A percentile compares a stretch with the other conserved stretches of the same genome.
Conservation (phyloP, 2,888 invertebrate species). For the Desoria tigrina region DNA sequence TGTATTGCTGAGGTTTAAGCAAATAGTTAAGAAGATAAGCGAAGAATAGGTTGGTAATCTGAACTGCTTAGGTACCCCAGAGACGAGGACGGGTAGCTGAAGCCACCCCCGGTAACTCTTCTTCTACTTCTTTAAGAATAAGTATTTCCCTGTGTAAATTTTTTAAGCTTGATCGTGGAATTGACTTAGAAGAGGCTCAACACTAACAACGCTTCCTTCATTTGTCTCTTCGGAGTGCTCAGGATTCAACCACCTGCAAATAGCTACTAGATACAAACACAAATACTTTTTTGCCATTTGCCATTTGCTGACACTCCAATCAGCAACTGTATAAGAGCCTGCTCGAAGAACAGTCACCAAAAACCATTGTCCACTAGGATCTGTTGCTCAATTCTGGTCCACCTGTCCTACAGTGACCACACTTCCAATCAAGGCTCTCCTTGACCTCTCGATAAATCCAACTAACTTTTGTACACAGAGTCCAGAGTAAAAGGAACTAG, state of each 20-base stretch:
- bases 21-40: not conserved
- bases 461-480: too few relatives aligned
- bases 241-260: slow-evolving; percentile 6
- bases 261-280: slow-evolving; percentile 4
- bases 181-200: slow-evolving; percentile 10
- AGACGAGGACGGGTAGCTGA: slow-evolving; percentile 1
- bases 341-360: slow-evolving; percentile 7
- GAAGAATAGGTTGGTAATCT: not conserved
- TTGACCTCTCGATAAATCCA: not conserved
- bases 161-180: slow-evolving; percentile 11
- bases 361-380: slow-evolving; percentile 23
- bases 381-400: slow-evolving; percentile 20
- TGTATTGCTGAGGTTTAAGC: not conserved
- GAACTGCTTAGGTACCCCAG: not conserved
- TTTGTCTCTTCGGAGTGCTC: slow-evolving; percentile 19
- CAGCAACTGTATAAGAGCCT: not conserved
- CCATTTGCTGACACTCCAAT: not conserved
- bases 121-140: too few relatives aligned
- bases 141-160: slow-evolving; percentile 10
- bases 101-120: slow-evolving; percentile 14
- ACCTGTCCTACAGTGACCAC: slow-evolving; percentile 19
- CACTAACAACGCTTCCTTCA: slow-evolving; percentile 14
- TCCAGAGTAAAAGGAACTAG: too few relatives aligned
- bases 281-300: slow-evolving; percentile 9
- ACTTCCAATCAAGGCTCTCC: not conserved